Evolutionary conservation across 2,113 vertebrate species (phyloP), one percentile per base, ranked within the genome.

Genomic region (Phyllostomus discolor): DNA sequence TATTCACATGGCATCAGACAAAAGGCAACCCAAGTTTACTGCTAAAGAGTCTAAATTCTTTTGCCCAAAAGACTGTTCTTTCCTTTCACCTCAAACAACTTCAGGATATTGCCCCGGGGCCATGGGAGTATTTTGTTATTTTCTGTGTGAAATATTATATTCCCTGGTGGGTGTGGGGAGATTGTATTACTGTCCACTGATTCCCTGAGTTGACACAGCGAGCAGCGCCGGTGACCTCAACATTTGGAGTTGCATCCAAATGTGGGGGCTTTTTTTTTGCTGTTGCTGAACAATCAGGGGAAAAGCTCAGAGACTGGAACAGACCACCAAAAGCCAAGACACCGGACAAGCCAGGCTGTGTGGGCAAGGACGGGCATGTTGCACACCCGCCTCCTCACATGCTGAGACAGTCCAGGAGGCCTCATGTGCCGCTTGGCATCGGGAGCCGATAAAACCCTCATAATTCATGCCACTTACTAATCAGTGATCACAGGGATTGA

Each of bases 141-240:
- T 96, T 97, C 95, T 95, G 84, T 97, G 95, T 97, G 97, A 97
- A 98, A 97, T 94, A 96, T 90, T 95, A 96, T 94, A 97, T 94
- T 97, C 96, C 95, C 95, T 31, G 43, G 93, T 43, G 87, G 75
- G 88, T 4, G 0, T 28, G 62, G 54, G 72, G 80, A 96, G 96
- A 96, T 97, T 95, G 91, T 85, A 95, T 97, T 97, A 78, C 97
- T 91, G 91, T 78, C 95, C 82, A 22, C 57, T 66, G 94, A 90
- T 88, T 88, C 97, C 87, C 87, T 79, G 72, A 93, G 97, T 88
- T 90, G 91, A 97, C 97, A 93, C 80, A 72, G 72, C 1, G 0
- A 94, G 90, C 64, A 28, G 52, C 0, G 14, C 57, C 7, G 20
- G 84, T 88, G 96, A 97, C 97, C 96, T 96, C 91, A 50, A 41